phyloP scores from a whole-genome alignment of 2,888 invertebrate species.

The Penaeus monodon region DNA sequence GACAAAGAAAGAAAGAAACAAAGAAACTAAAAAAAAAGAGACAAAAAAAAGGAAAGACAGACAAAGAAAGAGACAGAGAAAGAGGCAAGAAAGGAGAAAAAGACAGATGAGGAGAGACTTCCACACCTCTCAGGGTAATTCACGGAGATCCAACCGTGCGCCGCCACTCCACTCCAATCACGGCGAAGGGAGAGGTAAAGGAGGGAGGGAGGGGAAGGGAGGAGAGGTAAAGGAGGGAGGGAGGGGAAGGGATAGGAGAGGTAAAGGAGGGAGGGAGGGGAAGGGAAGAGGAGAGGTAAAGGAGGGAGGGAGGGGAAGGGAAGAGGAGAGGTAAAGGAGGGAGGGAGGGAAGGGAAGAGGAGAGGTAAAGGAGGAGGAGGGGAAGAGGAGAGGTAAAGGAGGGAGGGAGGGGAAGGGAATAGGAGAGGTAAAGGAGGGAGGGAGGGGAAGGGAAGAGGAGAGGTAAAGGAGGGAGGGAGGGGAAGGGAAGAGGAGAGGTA shows the following conservation, averaged over 20 bases:
- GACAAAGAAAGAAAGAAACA: too few relatives aligned
- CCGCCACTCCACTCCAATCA: too few relatives aligned
- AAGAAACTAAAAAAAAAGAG: too few relatives aligned
- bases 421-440: neutral
- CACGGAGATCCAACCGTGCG: too few relatives aligned
- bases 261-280: neutral
- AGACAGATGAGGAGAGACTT: neutral
- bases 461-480: neutral
- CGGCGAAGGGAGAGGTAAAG: neutral
- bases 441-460: neutral
- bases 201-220: neutral
- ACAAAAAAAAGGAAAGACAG: too few relatives aligned
- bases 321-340: neutral
- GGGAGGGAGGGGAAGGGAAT: neutral
- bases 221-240: neutral
- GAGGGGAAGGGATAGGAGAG: neutral
- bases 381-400: neutral
- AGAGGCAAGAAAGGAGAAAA: neutral
- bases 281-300: neutral
- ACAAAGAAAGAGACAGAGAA: neutral
- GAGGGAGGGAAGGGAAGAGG: neutral
- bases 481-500: neutral
- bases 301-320: neutral
- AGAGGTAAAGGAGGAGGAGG: neutral
- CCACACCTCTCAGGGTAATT: too few relatives aligned